A percentile compares a stretch with the other conserved stretches of the same genome.
Conservation (phyloP, 1,140 invertebrate species). For the Pogonus chalceus region DNA sequence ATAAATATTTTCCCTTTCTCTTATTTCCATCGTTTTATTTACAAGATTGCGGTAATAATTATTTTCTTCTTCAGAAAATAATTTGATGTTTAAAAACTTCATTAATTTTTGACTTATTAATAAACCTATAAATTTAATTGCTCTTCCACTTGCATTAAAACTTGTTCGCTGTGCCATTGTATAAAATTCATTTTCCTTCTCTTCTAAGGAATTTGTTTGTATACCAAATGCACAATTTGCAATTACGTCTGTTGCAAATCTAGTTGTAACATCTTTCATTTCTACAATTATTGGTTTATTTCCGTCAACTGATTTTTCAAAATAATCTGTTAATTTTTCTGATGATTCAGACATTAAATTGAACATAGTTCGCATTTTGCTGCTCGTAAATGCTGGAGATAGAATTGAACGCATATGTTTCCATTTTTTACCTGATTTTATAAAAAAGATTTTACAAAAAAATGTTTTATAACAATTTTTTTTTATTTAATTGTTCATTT, state of each 20-base stretch:
- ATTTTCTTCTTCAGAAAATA: not conserved
- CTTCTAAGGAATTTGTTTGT: slow-evolving; percentile 38
- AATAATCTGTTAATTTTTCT: slow-evolving; percentile 14
- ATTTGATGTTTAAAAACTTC: not conserved
- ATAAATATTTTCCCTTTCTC: slow-evolving; percentile 35
- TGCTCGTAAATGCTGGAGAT: slow-evolving; percentile 43
- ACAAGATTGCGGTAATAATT: slow-evolving; percentile 36
- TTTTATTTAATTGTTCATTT: too few relatives aligned
- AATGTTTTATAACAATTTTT: too few relatives aligned
- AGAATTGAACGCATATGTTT: slow-evolving; percentile 41
- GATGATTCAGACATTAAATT: slow-evolving; percentile 33
- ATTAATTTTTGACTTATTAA: not conserved
- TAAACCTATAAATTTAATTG: not conserved
- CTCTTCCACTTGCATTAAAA: not conserved
- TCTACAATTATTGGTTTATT: slow-evolving; percentile 26
- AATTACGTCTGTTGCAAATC: slow-evolving; percentile 47
- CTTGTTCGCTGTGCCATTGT: slow-evolving; percentile 5
- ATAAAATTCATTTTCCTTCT: slow-evolving; percentile 37
- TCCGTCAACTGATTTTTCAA: not conserved
- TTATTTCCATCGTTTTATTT: slow-evolving; percentile 33
- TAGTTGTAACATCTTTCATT: slow-evolving; percentile 20
- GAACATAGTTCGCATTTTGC: slow-evolving; percentile 42
- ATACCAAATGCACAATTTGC: slow-evolving; percentile 40
- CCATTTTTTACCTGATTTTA: slow-evolving; percentile 34
- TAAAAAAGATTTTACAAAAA: too few relatives aligned